A percentile compares a stretch with the other conserved stretches of the same genome.
These are phyloP conservation scores for Beroe ovata DNA, from an alignment of 37 sponge, comb jelly and placozoan species.

Conservation along the genomic window DNA sequence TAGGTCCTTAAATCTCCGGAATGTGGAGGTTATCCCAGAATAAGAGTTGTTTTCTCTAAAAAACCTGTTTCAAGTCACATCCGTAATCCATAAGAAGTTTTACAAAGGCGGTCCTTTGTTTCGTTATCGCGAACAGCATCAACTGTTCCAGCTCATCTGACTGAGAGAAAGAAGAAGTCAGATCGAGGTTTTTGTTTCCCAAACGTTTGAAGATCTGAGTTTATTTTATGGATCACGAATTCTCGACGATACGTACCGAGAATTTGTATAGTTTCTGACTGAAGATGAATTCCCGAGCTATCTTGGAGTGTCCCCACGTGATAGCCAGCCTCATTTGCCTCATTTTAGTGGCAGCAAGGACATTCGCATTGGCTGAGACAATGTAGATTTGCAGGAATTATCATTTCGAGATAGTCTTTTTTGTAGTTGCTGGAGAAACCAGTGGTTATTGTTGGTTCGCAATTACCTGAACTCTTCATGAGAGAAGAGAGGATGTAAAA, in stretches of 20 bases:
- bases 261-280: conserved; percentile 68
- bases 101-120: conserved; percentile 51
- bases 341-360: conserved; percentile 51
- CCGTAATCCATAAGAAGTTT: conserved; percentile 64
- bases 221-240: no score
- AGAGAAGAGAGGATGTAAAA: conserved; percentile 58
- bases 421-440: no score
- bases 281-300: conserved; percentile 56
- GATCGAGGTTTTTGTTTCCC: no score
- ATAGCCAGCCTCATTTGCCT: conserved; percentile 61
- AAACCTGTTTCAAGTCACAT: conserved; percentile 53
- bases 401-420: no score
- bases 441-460: no score
- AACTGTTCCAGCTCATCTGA: conserved; percentile 33
- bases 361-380: conserved; percentile 39
- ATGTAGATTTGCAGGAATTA: no score
- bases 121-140: conserved; percentile 62
- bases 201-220: no score
- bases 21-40: no score
- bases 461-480: conserved; percentile 53
- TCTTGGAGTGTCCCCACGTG: conserved; percentile 66
- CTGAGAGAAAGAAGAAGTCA: conserved; percentile 6
- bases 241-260: conserved; percentile 61
- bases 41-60: no score
- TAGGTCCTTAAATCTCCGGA: no score